These are phyloP conservation scores for Diploptera punctata DNA, from an alignment of 2,888 invertebrate species.

Conservation along the genomic window DNA sequence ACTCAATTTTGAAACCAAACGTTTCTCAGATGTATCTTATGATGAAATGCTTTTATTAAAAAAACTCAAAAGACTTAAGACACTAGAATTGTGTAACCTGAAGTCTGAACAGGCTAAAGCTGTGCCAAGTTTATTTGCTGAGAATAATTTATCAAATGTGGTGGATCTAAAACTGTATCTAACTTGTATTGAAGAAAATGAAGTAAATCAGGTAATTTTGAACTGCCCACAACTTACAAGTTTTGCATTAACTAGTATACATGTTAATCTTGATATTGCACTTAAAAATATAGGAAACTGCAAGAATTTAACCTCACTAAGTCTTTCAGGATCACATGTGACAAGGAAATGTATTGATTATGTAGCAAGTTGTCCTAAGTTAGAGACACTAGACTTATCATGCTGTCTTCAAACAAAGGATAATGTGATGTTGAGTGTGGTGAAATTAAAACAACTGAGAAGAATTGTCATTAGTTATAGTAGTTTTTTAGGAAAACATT, in stretches of 20 bases:
- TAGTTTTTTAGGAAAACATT: background rate
- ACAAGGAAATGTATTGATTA: background rate
- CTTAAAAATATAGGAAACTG: background rate
- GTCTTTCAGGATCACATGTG: background rate
- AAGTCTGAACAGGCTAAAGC: background rate
- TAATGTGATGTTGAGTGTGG: background rate
- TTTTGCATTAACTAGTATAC: background rate
- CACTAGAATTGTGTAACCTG: background rate
- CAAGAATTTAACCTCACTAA: background rate
- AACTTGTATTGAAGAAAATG: background rate
- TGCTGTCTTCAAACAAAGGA: background rate
- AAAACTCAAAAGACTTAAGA: background rate
- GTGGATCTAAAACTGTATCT: background rate
- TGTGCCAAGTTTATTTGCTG: too few relatives aligned
- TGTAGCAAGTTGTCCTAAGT: background rate
- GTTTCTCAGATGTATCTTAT: background rate
- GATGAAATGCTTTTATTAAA: background rate
- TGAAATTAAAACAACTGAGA: background rate
- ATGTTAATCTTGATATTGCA: background rate
- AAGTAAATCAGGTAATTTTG: background rate
- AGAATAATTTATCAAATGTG: background rate
- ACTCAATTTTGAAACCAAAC: background rate
- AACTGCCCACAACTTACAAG: background rate
- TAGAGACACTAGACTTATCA: background rate
- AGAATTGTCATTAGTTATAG: background rate